Conservation (phyloP, 2,888 invertebrate genomes). For the Drosophila rellima region DNA sequence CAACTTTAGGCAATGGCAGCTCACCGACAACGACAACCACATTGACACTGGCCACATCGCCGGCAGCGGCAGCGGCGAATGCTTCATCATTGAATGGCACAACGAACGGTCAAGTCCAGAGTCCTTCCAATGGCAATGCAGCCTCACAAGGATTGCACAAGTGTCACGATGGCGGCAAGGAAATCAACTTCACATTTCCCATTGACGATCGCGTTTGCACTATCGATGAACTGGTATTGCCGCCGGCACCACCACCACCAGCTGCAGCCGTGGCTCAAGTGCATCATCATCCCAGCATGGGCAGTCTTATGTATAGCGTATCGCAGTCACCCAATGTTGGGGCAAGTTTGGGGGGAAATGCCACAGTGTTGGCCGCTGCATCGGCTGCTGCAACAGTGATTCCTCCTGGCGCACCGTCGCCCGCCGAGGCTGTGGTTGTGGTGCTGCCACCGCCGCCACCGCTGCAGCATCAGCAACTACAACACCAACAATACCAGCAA, state of each 20-base stretch:
- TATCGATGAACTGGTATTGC: constrained; percentile 84
- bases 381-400: constrained; percentile 70
- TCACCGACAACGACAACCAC: constrained; percentile 75
- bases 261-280: constrained; percentile 43
- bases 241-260: constrained; percentile 82
- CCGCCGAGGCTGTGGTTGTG: constrained; percentile 81
- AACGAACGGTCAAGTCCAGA: constrained; percentile 56
- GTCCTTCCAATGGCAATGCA: constrained; percentile 61
- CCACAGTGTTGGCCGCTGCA: constrained; percentile 61
- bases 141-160: constrained; percentile 40
- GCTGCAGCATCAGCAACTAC: constrained; percentile 12
- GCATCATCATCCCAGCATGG: constrained; percentile 58
- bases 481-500: constrained; percentile 22
- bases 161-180: constrained; percentile 75
- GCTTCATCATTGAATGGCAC: constrained; percentile 22
- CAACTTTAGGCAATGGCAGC: constrained; percentile 71
- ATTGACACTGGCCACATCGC: constrained; percentile 63
- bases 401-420: constrained; percentile 82
- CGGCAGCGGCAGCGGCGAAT: constrained; percentile 28
- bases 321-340: constrained; percentile 51
- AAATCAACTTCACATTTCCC: constrained; percentile 88
- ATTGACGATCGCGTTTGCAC: constrained; percentile 86
- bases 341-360: constrained; percentile 45
- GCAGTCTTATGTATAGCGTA: constrained; percentile 67
- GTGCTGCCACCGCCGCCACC: constrained; percentile 73